Conservation (phyloP, 2,797 vertebrate genomes). For the Sciurus vulgaris region DNA sequence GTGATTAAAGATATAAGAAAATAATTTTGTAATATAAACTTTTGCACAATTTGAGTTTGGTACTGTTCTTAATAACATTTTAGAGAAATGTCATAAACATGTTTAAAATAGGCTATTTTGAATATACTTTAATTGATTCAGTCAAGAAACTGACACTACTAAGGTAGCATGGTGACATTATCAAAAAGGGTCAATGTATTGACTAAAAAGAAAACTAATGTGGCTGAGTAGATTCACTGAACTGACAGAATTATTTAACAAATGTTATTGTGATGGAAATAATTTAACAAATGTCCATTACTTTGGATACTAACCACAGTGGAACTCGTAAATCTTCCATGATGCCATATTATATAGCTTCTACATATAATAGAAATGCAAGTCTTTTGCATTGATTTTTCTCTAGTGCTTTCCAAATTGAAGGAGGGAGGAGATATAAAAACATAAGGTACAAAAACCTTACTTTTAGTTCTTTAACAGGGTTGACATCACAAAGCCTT, state of each 20-base stretch:
- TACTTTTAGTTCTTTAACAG: neutral
- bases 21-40: neutral
- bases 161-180: neutral
- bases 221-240: neutral
- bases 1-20: neutral
- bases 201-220: neutral
- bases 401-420: neutral
- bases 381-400: neutral
- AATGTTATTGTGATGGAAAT: neutral
- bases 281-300: neutral
- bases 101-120: neutral
- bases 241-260: neutral
- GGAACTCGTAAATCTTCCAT: neutral
- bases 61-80: neutral
- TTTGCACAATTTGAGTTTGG: neutral
- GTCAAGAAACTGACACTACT: neutral
- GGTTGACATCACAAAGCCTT: neutral
- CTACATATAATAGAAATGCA: neutral
- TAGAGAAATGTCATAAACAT: neutral
- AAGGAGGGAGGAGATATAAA: neutral
- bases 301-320: neutral
- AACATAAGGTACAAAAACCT: neutral
- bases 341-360: constrained; percentile 4
- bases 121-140: neutral
- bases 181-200: neutral